Evolutionary conservation across 2,888 invertebrate species (phyloP).

Genomic region (Caenorhabditis zanzibari): DNA sequence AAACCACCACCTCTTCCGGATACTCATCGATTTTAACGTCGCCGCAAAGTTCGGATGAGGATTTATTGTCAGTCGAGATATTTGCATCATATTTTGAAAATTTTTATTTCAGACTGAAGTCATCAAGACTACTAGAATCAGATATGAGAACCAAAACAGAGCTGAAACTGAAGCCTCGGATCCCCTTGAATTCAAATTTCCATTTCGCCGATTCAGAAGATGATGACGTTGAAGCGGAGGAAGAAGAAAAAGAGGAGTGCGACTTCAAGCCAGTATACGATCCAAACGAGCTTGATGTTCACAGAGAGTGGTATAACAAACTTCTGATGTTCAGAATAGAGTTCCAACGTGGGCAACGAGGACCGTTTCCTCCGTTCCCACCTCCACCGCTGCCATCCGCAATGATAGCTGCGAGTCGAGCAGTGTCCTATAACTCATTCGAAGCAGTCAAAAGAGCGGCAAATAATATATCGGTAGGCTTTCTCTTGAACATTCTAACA

Average conservation of each 20-base stretch:
- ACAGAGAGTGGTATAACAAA: constrained; percentile 55
- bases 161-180: neutral
- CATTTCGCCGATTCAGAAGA: neutral
- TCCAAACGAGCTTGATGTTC: constrained; percentile 34
- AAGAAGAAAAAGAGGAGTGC: constrained; percentile 9
- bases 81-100: neutral
- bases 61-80: constrained; percentile 11
- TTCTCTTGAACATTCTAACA: neutral
- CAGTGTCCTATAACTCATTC: constrained; percentile 43
- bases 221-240: neutral
- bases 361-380: constrained; percentile 57
- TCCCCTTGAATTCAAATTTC: neutral
- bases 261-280: constrained; percentile 16
- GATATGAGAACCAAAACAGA: neutral
- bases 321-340: constrained; percentile 23
- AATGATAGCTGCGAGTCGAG: constrained; percentile 59
- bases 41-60: constrained; percentile 35
- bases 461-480: neutral
- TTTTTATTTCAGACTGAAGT: neutral
- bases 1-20: constrained; percentile 35
- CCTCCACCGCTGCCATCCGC: constrained; percentile 54
- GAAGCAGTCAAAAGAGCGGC: constrained; percentile 39
- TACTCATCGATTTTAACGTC: constrained; percentile 49
- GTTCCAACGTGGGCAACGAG: constrained; percentile 10
- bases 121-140: neutral